These are phyloP conservation scores for Drosophila tropicalis DNA, from an alignment of 1,140 invertebrate species.

Conservation along the genomic window DNA sequence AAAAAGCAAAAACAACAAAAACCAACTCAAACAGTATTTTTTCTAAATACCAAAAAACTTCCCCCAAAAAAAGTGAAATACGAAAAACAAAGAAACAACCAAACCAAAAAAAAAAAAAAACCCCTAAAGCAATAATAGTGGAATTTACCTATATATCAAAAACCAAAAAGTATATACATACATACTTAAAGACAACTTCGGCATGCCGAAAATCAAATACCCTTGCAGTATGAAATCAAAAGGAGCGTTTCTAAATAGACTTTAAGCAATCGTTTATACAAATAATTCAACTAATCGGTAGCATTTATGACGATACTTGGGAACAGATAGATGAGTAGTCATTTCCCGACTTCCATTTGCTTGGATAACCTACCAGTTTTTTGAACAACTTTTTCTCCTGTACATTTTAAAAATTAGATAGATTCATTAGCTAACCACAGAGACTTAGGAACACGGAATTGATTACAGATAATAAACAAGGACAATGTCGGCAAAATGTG, in stretches of 20 bases:
- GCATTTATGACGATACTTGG: too few species aligned
- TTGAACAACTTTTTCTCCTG: too few species aligned
- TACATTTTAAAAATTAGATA: too few species aligned
- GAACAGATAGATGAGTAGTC: too few species aligned
- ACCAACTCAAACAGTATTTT: slow-evolving; percentile 57
- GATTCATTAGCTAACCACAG: too few species aligned
- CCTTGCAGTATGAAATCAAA: not conserved
- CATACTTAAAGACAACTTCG: slow-evolving; percentile 33
- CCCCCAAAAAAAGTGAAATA: slow-evolving; percentile 15
- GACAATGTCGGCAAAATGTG: too few species aligned
- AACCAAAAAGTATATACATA: slow-evolving; percentile 8
- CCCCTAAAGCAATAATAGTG: slow-evolving; percentile 60
- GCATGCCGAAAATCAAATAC: slow-evolving; percentile 18
- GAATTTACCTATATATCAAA: slow-evolving; percentile 42
- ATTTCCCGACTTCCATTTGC: too few species aligned
- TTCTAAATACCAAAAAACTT: slow-evolving; percentile 31
- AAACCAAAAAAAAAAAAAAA: slow-evolving; percentile 23
- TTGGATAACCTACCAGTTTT: too few species aligned
- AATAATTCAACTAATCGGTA: too few species aligned
- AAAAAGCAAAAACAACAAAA: slow-evolving; percentile 21
- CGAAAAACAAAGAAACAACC: slow-evolving; percentile 12
- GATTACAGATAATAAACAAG: too few species aligned
- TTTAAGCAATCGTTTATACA: not conserved
- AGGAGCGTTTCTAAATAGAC: not conserved
- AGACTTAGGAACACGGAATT: too few species aligned